These are phyloP conservation scores for Pseudococcus longispinus DNA, from an alignment of 2,888 invertebrate genomes.

Conservation along the genomic window DNA sequence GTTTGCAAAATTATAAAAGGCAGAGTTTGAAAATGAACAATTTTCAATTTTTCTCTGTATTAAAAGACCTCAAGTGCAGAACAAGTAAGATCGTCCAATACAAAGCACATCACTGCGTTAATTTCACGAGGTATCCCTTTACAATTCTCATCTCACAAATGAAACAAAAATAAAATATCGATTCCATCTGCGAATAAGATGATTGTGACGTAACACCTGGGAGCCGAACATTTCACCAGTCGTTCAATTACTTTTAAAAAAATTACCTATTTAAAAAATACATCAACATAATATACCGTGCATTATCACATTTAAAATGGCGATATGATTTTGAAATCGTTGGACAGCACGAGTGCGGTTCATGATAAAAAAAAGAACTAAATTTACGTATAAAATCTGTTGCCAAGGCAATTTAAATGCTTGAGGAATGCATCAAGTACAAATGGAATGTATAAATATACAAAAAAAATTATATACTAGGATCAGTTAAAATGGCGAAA, in stretches of 20 bases:
- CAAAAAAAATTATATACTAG: neutral
- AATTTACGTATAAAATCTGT: neutral
- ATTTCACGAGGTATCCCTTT: too few relatives aligned
- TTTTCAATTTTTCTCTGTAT: too few relatives aligned
- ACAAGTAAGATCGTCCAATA: too few relatives aligned
- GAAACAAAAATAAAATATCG: neutral
- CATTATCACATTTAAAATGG: conserved; percentile 28
- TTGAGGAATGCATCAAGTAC: conserved; percentile 21
- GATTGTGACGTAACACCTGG: too few relatives aligned
- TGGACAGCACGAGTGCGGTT: neutral
- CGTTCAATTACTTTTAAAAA: neutral
- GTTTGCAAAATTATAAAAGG: too few relatives aligned
- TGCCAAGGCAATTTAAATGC: neutral
- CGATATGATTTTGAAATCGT: conserved; percentile 23
- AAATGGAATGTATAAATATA: conserved; percentile 26
- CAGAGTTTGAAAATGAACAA: too few relatives aligned
- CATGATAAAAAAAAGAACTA: neutral
- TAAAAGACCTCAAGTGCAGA: too few relatives aligned
- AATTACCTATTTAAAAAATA: conserved; percentile 9
- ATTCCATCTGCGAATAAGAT: neutral
- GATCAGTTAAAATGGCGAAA: neutral
- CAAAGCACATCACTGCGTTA: too few relatives aligned
- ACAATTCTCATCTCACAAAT: too few relatives aligned
- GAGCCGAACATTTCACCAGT: neutral
- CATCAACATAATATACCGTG: neutral